Evolutionary conservation across 1,140 invertebrate genomes (phyloP).

Genomic region (Pentalonia nigronervosa): DNA sequence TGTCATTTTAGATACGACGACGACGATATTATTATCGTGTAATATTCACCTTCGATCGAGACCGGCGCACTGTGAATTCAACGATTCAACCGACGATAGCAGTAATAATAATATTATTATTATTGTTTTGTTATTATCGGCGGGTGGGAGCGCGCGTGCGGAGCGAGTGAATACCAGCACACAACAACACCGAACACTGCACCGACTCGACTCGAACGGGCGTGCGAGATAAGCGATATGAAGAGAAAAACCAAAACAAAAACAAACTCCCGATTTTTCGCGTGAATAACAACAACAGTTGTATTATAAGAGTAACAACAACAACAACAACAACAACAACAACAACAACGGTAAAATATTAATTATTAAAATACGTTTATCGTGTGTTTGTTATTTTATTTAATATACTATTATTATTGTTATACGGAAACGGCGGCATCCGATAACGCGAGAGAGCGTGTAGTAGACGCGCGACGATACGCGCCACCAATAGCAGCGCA

Average conservation of each 20-base stretch:
- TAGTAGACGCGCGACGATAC: neutral
- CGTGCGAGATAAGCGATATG: neutral
- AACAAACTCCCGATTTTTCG: neutral
- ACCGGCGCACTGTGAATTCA: neutral
- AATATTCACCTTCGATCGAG: neutral
- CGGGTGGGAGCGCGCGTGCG: neutral
- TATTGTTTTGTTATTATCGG: neutral
- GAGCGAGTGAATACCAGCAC: neutral
- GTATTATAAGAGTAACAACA: no score
- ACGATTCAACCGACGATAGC: neutral
- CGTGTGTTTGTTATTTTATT: neutral
- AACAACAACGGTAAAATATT: no score
- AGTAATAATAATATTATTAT: neutral
- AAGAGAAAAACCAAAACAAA: neutral
- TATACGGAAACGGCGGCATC: neutral
- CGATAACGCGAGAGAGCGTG: conserved; percentile 4
- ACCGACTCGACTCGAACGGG: neutral
- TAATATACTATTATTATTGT: neutral
- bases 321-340: no score
- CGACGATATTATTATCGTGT: neutral
- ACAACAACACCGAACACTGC: neutral
- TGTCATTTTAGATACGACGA: neutral
- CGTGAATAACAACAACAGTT: neutral
- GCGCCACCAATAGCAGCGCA: neutral
- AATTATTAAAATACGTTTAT: no score